Evolutionary conservation across 2,113 vertebrate genomes (phyloP).

Genomic region (Genyomyrus donnyi): DNA sequence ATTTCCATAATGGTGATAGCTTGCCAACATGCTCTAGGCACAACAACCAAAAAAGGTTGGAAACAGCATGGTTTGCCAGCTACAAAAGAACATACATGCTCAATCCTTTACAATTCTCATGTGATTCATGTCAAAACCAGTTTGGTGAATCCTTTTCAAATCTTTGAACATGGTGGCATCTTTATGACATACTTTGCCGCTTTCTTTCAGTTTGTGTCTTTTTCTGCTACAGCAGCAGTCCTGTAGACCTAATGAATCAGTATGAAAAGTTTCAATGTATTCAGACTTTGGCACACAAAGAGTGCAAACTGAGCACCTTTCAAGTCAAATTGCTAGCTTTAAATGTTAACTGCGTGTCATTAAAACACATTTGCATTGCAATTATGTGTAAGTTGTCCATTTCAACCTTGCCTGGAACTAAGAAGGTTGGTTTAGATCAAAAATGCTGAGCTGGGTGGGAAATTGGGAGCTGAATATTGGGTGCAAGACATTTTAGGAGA

Average conservation of each 20-base stretch:
- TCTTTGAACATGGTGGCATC: not conserved
- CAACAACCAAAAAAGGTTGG: not conserved
- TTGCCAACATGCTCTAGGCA: not conserved
- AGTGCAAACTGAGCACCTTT: not conserved
- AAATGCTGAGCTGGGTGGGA: not conserved
- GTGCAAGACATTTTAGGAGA: not conserved
- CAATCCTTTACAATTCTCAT: not conserved
- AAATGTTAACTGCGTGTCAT: not conserved
- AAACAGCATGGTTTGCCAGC: not conserved
- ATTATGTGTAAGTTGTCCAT: not conserved
- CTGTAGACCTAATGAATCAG: not conserved
- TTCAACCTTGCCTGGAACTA: not conserved
- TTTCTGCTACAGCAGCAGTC: not conserved
- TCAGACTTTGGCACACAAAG: not conserved
- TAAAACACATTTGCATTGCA: slow-evolving; percentile 1
- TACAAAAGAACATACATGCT: not conserved
- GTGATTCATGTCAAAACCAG: not conserved
- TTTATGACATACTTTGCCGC: not conserved
- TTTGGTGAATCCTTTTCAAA: not conserved
- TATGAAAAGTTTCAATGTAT: not conserved
- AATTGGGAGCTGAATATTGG: not conserved
- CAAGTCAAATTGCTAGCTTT: not conserved
- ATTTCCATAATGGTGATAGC: not conserved
- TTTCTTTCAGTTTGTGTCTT: not conserved
- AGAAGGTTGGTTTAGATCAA: not conserved